Percentiles rank a stretch among this genome's conserved stretches.
These are phyloP conservation scores for Chalcosyrphus nemorum DNA, from an alignment of 2,888 invertebrate species.

Conservation along the genomic window DNA sequence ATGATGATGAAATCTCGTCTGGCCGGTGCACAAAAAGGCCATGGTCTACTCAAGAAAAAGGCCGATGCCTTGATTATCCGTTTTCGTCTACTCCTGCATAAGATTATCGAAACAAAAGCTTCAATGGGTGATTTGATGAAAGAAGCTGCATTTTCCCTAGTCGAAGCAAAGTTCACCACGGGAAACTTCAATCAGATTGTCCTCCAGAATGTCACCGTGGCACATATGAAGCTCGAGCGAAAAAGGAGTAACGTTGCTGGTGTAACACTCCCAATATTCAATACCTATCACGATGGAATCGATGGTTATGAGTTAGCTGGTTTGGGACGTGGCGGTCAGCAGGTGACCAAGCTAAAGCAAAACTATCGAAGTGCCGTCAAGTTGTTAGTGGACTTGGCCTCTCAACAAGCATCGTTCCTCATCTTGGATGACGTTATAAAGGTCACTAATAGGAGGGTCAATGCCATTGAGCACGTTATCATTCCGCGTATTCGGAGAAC, in stretches of 20 bases:
- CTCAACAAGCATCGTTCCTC: constrained; percentile 97
- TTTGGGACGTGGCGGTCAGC: constrained; percentile 97
- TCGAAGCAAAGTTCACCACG: constrained; percentile 98
- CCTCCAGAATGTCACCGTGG: constrained; percentile 97
- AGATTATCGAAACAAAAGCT: constrained; percentile 92
- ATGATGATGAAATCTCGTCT: constrained; percentile 98
- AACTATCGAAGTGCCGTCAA: constrained; percentile 97
- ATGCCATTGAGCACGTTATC: constrained; percentile 98
- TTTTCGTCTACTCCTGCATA: constrained; percentile 97
- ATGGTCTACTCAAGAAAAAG: constrained; percentile 99
- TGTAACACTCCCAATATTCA: constrained; percentile 95
- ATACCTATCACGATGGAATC: constrained; percentile 87
- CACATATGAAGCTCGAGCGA: constrained; percentile 96
- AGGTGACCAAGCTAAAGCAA: constrained; percentile 96
- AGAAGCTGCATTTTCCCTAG: constrained; percentile 97
- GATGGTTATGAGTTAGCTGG: constrained; percentile 98
- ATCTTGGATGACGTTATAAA: constrained; percentile 99
- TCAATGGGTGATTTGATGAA: constrained; percentile 93
- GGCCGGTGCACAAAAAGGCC: constrained; percentile 99
- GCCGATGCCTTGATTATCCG: constrained; percentile 99
- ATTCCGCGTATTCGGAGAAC: constrained; percentile 99
- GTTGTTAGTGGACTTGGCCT: constrained; percentile 96
- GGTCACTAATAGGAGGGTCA: constrained; percentile 98
- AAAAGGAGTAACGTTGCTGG: constrained; percentile 99
- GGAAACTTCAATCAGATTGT: constrained; percentile 98